A percentile compares a stretch with the other conserved stretches of the same genome.
Conservation (phyloP, 1,140 invertebrate species). For the Dermatophagoides farinae region DNA sequence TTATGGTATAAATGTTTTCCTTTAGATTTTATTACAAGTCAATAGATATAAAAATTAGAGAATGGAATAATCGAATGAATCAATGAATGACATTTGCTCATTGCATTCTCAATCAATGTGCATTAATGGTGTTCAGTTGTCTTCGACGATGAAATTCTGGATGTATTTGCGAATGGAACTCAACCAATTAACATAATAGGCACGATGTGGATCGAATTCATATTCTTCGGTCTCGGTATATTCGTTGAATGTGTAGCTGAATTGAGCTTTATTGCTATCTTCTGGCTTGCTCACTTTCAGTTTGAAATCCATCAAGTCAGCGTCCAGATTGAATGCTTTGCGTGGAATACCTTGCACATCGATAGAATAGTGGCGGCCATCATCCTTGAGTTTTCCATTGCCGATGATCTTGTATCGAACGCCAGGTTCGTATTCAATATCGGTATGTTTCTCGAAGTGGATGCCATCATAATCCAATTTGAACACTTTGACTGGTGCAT, state of each 20-base stretch:
- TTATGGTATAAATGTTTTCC: no score
- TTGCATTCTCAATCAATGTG: not conserved
- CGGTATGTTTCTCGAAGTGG: slow-evolving; percentile 3
- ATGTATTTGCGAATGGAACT: slow-evolving; percentile 6
- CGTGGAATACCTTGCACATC: not conserved
- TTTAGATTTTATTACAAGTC: no score
- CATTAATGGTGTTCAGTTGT: not conserved
- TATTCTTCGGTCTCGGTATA: slow-evolving; percentile 8
- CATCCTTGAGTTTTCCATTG: slow-evolving; percentile 3
- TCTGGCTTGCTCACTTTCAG: slow-evolving; percentile 5
- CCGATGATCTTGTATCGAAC: not conserved
- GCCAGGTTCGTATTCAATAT: not conserved
- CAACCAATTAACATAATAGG: slow-evolving; percentile 4
- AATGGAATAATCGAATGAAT: no score
- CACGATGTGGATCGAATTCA: slow-evolving; percentile 8
- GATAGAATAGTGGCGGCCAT: slow-evolving; percentile 2
- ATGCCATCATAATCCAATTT: slow-evolving; percentile 8
- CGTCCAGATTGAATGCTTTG: slow-evolving; percentile 5
- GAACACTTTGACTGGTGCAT: slow-evolving; percentile 7
- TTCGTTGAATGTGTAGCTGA: slow-evolving; percentile 11
- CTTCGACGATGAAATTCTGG: slow-evolving; percentile 7
- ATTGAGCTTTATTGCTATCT: not conserved
- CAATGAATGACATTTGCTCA: no score
- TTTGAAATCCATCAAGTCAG: slow-evolving; percentile 5
- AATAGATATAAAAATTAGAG: no score